These are phyloP conservation scores for Hemiscyllium ocellatum DNA, from an alignment of 2,113 vertebrate species.

Conservation along the genomic window DNA sequence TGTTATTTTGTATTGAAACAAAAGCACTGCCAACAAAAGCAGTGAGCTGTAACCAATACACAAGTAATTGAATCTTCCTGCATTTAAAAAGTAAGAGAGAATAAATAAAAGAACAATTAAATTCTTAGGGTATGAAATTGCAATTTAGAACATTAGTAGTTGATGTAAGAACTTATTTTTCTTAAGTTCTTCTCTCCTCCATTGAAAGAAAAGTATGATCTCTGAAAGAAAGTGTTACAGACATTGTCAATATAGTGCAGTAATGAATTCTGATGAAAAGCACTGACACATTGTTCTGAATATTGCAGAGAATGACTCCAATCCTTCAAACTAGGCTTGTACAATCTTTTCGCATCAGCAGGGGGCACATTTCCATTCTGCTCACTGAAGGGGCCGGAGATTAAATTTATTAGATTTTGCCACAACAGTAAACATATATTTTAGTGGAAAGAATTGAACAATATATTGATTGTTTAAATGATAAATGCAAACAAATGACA, in stretches of 20 bases:
- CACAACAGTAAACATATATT: no score
- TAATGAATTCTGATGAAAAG: neutral
- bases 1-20: neutral
- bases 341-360: no score
- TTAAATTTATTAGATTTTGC: no score
- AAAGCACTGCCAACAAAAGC: neutral
- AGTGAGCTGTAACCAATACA: neutral
- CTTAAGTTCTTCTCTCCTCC: neutral
- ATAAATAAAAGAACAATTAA: neutral
- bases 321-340: neutral
- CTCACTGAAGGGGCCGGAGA: no score
- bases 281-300: neutral
- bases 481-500: no score
- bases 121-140: neutral
- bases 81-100: neutral
- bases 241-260: neutral
- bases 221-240: neutral
- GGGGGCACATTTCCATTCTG: no score
- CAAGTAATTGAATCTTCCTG: neutral
- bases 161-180: neutral
- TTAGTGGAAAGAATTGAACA: no score
- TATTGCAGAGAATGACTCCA: neutral
- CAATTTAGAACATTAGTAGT: neutral
- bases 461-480: no score
- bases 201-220: neutral